Evolutionary conservation across 2,888 invertebrate genomes (phyloP), one percentile per base, ranked within the genome.

Genomic region (Reticulitermes lucifugus): DNA sequence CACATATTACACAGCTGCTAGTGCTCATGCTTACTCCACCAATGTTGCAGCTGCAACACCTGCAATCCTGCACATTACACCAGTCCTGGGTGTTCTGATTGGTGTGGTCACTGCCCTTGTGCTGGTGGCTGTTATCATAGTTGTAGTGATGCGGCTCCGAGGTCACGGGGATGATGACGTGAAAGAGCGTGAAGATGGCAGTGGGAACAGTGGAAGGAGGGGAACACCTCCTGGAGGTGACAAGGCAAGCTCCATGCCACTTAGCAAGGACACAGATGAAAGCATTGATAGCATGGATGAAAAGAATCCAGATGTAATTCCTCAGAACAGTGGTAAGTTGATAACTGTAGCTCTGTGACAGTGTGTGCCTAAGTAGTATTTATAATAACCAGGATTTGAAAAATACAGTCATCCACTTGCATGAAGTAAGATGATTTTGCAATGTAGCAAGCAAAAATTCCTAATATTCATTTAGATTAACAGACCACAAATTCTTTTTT

Each of bases 241-340:
- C 86, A 84, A 91, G 88, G 91, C 91, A 79, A 91, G 91, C 87
- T 90, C 90, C 35, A 91, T 92, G 88, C 91, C 92, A 22, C 89
- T 92, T 35, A 92, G 91, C 88, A 92, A 92, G 88, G 91, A 92
- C 87, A 90, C 91, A 83, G 92, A 92, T 88, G 92, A 91, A 87
- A 91, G 91, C 87, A 89, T 91, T 29, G 92, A 92, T 87, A 92
- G 92, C 88, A 89, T 92, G 86, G 93, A 93, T 88, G 93, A 93
- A 88, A 93, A 93, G 88, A 93, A 93, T 89, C 93, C 93, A 5
- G 93, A 93, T 88, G 93, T 93, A 86, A 93, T 93, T 86, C 93
- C 93, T 83, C 92, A 93, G 88, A 92, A 92, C 88, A 92, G 91
- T 88, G 92, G 91, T 87, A 91, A 73, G 86, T 43, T 2, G 4